Base-by-base conservation (phyloP, 2,113 vertebrate genomes). In the Poicephalus meyeri region DNA sequence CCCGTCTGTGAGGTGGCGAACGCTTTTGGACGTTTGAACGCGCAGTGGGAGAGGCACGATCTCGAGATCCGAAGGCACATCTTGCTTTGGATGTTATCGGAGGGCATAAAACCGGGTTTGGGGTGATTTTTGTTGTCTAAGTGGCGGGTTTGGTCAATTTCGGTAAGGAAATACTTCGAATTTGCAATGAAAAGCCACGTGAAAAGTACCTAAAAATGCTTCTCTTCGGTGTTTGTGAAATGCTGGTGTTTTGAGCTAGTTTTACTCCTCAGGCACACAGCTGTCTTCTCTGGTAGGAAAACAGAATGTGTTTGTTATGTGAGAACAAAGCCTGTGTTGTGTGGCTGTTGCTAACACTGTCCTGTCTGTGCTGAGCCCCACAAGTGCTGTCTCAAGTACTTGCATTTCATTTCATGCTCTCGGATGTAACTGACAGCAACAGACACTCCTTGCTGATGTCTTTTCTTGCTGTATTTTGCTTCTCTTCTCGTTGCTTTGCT, bases 401-500 rank as follows among this genome's bases (percentile, higher is more conserved):
- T 58, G 37, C 6, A 2, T 60, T 91, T 28, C 13, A 13, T 44
- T 33, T 46, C 1, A 3, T 37, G 49, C 31, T 41, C 1, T 25
- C 31, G 19, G 26, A 14, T 33, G 35, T 11, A 20, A 3, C 28
- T 31, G 39, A 7, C 1, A 28, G 23, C 16, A 19, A 31, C 44
- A 72, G 63, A 18, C 9, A 1, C 35, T 7, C 16, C 50, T 77
- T 50, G 21, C 47, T 47, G 13, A 11, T 1, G 9, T 16, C 2
- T 44, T 52, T 65, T 35, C 21, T 47, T 41, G 0, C 17, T 10
- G 12, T 0, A 0, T 9, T 86, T 60, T 58, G 55, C 13, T 76
- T 24, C 14, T 37, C 8, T 65, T 42, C 14, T 44, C 0, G 0
- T n/a, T 35, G 7, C 28, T 49, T 35, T 35, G 29, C 10, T 88